A percentile compares a stretch with the other conserved stretches of the same genome.
Conservation (phyloP, 2,113 vertebrate species). For the Psammodynastes pulverulentus region DNA sequence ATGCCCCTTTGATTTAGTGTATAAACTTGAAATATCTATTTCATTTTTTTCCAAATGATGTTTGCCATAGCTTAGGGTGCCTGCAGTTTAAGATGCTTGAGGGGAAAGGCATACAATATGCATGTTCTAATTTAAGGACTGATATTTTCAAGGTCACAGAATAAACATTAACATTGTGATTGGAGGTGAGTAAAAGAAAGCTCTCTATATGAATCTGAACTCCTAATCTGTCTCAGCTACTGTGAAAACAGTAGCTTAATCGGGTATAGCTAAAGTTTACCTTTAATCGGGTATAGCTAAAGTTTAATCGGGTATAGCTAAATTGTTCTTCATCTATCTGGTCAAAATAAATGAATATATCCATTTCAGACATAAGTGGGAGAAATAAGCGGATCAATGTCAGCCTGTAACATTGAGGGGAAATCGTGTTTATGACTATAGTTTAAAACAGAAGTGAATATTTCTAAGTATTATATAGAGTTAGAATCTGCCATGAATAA, state of each 20-base stretch:
- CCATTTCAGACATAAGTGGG: conserved; percentile 3
- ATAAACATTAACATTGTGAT: not conserved
- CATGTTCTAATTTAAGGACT: not conserved
- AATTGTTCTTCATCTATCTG: conserved; percentile 14
- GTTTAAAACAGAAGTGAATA: not conserved
- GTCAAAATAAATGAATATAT: conserved; percentile 16
- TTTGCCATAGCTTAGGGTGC: conserved; percentile 28
- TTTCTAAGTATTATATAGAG: not conserved
- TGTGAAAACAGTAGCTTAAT: conserved; percentile 18
- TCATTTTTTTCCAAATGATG: not conserved
- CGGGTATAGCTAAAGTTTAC: conserved; percentile 21
- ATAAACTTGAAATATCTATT: conserved; percentile 23
- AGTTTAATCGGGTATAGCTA: conserved; percentile 19
- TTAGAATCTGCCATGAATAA: not conserved
- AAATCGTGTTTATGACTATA: not conserved
- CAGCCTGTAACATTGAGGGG: not conserved
- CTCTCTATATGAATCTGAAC: not conserved
- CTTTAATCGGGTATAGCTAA: conserved; percentile 19
- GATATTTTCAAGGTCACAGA: conserved; percentile 13
- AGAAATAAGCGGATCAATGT: conserved; percentile 29
- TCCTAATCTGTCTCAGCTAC: not conserved
- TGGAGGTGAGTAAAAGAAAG: not conserved
- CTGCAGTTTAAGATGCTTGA: not conserved
- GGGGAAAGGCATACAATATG: not conserved
- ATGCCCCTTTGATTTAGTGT: not conserved